Conservation (phyloP, 2,888 invertebrate genomes). For the Pseudeuparius sepicola region DNA sequence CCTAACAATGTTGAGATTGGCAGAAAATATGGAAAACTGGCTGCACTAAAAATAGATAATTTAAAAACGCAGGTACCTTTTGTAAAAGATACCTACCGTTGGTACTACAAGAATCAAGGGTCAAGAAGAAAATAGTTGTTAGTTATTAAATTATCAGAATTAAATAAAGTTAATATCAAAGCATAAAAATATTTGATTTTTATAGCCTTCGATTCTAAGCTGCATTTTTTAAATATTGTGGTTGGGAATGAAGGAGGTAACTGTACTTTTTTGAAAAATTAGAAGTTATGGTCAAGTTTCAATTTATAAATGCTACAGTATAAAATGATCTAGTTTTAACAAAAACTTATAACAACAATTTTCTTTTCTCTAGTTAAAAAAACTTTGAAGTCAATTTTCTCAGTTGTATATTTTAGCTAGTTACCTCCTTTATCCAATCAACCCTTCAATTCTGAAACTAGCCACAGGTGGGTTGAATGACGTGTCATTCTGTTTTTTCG, state of each 20-base stretch:
- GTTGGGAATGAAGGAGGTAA: conserved; percentile 1
- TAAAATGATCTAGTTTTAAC: conserved; percentile 3
- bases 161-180: too few species aligned
- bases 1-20: conserved; percentile 4
- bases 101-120: conserved; percentile 3
- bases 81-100: conserved; percentile 4
- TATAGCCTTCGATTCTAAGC: too few species aligned
- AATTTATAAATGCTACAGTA: conserved; percentile 2
- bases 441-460: too few species aligned
- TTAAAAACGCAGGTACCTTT: conserved; percentile 5
- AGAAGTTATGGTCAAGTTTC: not conserved
- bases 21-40: conserved; percentile 8
- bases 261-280: not conserved
- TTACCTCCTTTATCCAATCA: conserved; percentile 8
- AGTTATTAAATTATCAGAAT: too few species aligned
- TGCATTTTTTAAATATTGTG: conserved; percentile 1
- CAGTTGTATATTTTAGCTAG: conserved; percentile 7
- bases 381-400: conserved; percentile 7
- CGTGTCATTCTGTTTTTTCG: too few species aligned
- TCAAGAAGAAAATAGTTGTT: conserved; percentile 1
- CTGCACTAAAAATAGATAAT: conserved; percentile 7
- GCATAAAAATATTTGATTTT: too few species aligned
- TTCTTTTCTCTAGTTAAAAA: conserved; percentile 1
- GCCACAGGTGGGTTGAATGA: too few species aligned
- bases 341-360: conserved; percentile 1